These are phyloP conservation scores for Tangara arthus DNA, from an alignment of 2,797 vertebrate species.

Conservation along the genomic window DNA sequence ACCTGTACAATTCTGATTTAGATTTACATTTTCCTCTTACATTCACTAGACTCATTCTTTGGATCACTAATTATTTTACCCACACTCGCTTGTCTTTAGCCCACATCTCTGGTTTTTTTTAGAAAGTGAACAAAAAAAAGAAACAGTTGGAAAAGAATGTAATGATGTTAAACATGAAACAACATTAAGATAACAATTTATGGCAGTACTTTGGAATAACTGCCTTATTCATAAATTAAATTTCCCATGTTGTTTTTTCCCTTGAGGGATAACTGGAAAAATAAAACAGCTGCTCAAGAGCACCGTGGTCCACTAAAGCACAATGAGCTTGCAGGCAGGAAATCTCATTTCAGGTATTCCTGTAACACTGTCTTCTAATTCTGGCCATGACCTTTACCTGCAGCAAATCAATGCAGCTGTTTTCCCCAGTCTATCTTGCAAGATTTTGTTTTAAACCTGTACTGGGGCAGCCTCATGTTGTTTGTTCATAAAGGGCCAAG, in stretches of 20 bases:
- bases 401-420: background rate
- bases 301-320: background rate
- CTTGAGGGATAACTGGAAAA: background rate
- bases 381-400: background rate
- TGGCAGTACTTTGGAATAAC: background rate
- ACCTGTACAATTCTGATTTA: background rate
- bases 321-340: background rate
- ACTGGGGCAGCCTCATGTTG: background rate
- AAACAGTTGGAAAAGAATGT: background rate
- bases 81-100: background rate
- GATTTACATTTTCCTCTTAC: slow-evolving; percentile 11
- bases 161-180: background rate
- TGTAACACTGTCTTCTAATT: background rate
- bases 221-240: background rate
- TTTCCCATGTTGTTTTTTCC: background rate
- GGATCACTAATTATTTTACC: background rate
- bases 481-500: background rate
- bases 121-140: background rate
- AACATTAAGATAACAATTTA: background rate
- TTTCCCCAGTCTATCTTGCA: background rate
- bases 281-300: background rate
- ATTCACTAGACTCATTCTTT: background rate
- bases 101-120: rapidly evolving
- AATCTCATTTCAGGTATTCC: background rate
- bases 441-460: background rate